These are phyloP conservation scores for Sterna hirundo DNA, from an alignment of 2,113 vertebrate species.

Conservation along the genomic window DNA sequence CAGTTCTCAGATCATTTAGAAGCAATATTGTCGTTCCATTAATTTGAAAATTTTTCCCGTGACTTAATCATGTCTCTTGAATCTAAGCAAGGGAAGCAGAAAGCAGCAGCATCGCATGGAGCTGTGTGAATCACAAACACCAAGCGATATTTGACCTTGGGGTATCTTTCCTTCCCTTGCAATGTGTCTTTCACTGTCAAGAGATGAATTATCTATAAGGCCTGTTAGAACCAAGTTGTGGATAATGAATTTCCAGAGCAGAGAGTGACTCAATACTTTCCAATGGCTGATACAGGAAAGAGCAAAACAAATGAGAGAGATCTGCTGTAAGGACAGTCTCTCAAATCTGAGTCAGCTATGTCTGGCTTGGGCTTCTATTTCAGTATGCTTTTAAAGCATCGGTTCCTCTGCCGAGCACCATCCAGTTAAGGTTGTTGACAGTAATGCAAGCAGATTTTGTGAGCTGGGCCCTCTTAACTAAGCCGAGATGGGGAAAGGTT, in stretches of 20 bases:
- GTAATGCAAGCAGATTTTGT: not conserved
- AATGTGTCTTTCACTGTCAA: not conserved
- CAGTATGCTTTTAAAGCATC: not conserved
- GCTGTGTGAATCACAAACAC: not conserved
- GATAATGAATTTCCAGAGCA: conserved; percentile 2
- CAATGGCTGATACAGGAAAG: not conserved
- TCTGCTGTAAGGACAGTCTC: not conserved
- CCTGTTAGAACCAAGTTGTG: not conserved
- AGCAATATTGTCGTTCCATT: not conserved
- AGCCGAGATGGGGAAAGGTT: not conserved
- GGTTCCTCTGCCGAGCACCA: not conserved
- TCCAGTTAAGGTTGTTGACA: not conserved
- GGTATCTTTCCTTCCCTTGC: not conserved
- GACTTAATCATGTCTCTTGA: not conserved
- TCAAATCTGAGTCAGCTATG: not conserved
- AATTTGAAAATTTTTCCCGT: not conserved
- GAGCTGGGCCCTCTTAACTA: not conserved
- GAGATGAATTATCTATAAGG: conserved; percentile 1
- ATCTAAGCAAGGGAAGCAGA: not conserved
- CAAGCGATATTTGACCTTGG: conserved; percentile 1
- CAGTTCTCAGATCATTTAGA: not conserved
- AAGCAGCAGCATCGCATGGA: not conserved
- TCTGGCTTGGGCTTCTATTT: not conserved
- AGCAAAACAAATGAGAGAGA: not conserved
- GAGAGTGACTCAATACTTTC: not conserved